Conservation (phyloP, 2,113 vertebrate genomes). For the Atherinomorus stipes region DNA sequence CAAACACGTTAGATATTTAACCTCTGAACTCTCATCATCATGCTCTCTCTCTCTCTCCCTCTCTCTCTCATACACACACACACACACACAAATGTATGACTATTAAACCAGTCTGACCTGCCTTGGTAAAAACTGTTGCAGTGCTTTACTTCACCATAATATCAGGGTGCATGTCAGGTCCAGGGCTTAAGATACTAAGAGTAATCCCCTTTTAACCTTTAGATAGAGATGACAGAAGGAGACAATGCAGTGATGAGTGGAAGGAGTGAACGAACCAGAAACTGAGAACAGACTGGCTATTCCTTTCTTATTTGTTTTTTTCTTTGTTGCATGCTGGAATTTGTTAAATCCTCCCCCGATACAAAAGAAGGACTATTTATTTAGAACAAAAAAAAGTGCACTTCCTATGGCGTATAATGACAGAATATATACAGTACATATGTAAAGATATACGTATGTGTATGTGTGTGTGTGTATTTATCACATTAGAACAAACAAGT, state of each 20-base stretch:
- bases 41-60: neutral
- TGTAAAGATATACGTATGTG: too few relatives aligned
- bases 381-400: too few relatives aligned
- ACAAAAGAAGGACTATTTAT: too few relatives aligned
- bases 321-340: too few relatives aligned
- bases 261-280: neutral
- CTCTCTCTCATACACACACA: neutral
- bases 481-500: too few relatives aligned
- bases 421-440: too few relatives aligned
- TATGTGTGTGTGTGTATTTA: too few relatives aligned
- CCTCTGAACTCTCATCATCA: constrained; percentile 41
- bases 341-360: too few relatives aligned
- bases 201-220: constrained; percentile 44
- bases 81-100: constrained; percentile 28
- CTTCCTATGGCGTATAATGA: too few relatives aligned
- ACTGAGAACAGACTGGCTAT: neutral
- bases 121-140: constrained; percentile 24
- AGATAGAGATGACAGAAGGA: constrained; percentile 23
- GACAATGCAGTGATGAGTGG: neutral
- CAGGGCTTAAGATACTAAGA: constrained; percentile 20
- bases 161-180: constrained; percentile 23
- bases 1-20: constrained; percentile 46
- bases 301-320: too few relatives aligned
- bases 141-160: constrained; percentile 15
- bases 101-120: neutral